A percentile compares a stretch with the other conserved stretches of the same genome.
Conservation (phyloP, 2,888 invertebrate species). For the Noctua fimbriata region DNA sequence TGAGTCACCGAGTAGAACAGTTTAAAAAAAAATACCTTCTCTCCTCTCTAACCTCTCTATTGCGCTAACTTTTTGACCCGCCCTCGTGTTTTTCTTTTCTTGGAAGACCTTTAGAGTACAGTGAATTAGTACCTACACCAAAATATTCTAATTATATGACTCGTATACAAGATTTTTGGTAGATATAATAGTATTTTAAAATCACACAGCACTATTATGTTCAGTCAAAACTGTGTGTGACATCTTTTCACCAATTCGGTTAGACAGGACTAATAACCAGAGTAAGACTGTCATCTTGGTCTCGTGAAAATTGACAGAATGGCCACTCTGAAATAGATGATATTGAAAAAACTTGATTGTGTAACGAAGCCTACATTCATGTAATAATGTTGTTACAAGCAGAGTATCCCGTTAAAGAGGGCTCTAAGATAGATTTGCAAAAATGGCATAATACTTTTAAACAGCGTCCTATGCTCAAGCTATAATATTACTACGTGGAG, state of each 20-base stretch:
- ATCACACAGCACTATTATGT: not conserved
- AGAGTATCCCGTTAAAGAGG: slow-evolving; percentile 17
- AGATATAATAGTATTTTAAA: not conserved
- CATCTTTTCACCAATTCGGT: not conserved
- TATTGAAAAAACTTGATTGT: not conserved
- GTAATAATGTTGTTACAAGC: slow-evolving; percentile 25
- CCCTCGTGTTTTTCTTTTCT: not conserved
- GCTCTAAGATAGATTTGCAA: slow-evolving; percentile 32
- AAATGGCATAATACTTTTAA: slow-evolving; percentile 32
- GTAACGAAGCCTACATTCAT: not conserved
- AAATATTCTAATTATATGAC: not conserved
- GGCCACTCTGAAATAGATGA: not conserved
- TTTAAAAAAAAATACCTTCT: no score
- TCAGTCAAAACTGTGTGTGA: not conserved
- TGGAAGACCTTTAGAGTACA: not conserved
- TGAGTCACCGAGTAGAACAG: no score
- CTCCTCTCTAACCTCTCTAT: no score
- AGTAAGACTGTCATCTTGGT: not conserved
- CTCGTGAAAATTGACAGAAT: not conserved
- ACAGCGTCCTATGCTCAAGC: slow-evolving; percentile 46
- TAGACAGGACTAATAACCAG: not conserved
- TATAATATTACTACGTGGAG: slow-evolving; percentile 67
- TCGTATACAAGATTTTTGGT: not conserved
- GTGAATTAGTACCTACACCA: not conserved
- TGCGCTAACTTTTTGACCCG: no score